Base-by-base conservation (phyloP, 2,113 vertebrate species). In the Propithecus coquereli region DNA sequence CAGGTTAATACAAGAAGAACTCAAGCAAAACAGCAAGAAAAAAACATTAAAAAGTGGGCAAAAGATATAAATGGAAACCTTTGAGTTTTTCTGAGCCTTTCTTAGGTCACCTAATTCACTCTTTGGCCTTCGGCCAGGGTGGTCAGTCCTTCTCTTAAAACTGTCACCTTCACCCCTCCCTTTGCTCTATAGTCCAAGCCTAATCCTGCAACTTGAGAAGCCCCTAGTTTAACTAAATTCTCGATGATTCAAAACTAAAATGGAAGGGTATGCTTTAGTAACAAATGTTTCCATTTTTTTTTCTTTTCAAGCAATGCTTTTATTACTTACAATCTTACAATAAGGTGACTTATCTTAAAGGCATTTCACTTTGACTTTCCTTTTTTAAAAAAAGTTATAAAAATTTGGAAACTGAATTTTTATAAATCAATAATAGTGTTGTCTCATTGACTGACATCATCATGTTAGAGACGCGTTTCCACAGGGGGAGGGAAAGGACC, bases 231-330 rank as follows among this genome's bases (percentile, higher is more conserved):
- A 91, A 73, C 8, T 16, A 63, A 32, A 65, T 77, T 59, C 25
- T 34, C 70, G 20, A 68, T 61, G 52, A 59, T 94, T 92, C 57
- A 90, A 63, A 89, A 73, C 59, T 50, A 52, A 77, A 90, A 57
- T 50, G 14, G 66, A 86, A 93, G 66, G 88, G 9, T 50, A 32
- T 59, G 23, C 22, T 61, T 80, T 65, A 70, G 40, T 89, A 87
- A 50, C 32, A 76, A 68, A 45, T 25, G 2, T 37, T 87, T 63
- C 52, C 9, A 40, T 34, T 52, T 27, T 13, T 63, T 63, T 37
- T 81, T 85, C 40, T 88, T 96, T 96, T 74, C 20, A 92, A 65
- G 2, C 20, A 93, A n/a, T 66, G 11, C 11, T 81, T 91, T 88
- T 82, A 73, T 81, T 47, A 8, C 79, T 80, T 76, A 71, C 3